Conservation (phyloP, 2,888 invertebrate genomes). For the Sphaerophoria rueppellii region DNA sequence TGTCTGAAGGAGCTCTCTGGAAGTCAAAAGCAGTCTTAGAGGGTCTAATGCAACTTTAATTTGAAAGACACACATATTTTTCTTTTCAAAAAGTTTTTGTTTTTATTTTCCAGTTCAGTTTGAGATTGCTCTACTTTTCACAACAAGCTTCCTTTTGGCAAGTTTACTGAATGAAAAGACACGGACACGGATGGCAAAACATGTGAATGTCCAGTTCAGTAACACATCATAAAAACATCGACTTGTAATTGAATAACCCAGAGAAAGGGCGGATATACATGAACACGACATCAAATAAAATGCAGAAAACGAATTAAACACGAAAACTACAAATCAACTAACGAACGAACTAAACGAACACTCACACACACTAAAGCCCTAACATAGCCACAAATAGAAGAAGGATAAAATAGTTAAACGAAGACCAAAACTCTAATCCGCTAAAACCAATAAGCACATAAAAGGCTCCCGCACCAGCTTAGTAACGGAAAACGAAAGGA, state of each 20-base stretch:
- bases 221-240: conserved; percentile 69
- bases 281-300: conserved; percentile 17
- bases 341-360: not conserved
- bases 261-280: conserved; percentile 33
- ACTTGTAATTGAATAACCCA: conserved; percentile 66
- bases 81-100: too few species aligned
- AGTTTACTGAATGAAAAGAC: too few species aligned
- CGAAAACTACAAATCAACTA: conserved; percentile 20
- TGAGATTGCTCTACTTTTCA: too few species aligned
- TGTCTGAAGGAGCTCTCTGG: too few species aligned
- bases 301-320: conserved; percentile 66
- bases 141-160: too few species aligned
- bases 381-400: not conserved
- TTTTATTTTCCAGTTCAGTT: too few species aligned
- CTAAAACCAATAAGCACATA: conserved; percentile 41
- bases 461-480: conserved; percentile 7
- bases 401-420: not conserved
- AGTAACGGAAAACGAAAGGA: conserved; percentile 52
- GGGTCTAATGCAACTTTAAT: too few species aligned
- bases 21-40: too few species aligned
- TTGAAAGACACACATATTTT: too few species aligned
- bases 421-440: conserved; percentile 50
- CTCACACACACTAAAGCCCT: not conserved
- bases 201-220: conserved; percentile 24
- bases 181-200: not conserved